Evolutionary conservation across 2,113 vertebrate genomes (phyloP).

Genomic region (Rhinichthys klamathensis): DNA sequence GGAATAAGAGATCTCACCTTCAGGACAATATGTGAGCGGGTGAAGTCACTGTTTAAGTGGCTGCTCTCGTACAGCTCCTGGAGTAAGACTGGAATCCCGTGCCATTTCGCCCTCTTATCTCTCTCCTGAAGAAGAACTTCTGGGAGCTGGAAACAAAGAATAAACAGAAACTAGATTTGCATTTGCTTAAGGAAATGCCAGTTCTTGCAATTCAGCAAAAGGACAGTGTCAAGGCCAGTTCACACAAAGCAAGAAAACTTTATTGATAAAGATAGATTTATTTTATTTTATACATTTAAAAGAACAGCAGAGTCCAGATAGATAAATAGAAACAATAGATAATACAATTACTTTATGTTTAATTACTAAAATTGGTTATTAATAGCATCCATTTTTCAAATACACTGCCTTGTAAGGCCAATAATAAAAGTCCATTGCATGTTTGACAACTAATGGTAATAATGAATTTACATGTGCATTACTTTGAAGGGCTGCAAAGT

Average conservation of each 20-base stretch:
- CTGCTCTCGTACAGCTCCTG: slow-evolving; percentile 91
- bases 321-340: too few species aligned
- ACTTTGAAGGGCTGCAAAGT: too few species aligned
- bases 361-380: neutral
- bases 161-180: neutral
- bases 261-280: too few species aligned
- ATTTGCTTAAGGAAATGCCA: neutral
- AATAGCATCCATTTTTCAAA: neutral
- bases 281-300: too few species aligned
- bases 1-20: slow-evolving; percentile 79
- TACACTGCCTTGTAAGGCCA: neutral
- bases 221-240: too few species aligned
- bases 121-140: slow-evolving; percentile 88
- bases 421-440: neutral
- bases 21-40: slow-evolving; percentile 88
- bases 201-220: neutral
- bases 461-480: neutral
- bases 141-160: slow-evolving; percentile 78
- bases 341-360: too few species aligned
- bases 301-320: too few species aligned
- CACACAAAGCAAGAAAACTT: too few species aligned
- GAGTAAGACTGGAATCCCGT: slow-evolving; percentile 92
- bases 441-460: neutral
- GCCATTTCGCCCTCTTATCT: slow-evolving; percentile 94
- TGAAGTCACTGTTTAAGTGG: slow-evolving; percentile 93